A percentile compares a stretch with the other conserved stretches of the same genome.
These are phyloP conservation scores for Orientallactaga sibirica DNA, from an alignment of 2,797 vertebrate species.

Conservation along the genomic window DNA sequence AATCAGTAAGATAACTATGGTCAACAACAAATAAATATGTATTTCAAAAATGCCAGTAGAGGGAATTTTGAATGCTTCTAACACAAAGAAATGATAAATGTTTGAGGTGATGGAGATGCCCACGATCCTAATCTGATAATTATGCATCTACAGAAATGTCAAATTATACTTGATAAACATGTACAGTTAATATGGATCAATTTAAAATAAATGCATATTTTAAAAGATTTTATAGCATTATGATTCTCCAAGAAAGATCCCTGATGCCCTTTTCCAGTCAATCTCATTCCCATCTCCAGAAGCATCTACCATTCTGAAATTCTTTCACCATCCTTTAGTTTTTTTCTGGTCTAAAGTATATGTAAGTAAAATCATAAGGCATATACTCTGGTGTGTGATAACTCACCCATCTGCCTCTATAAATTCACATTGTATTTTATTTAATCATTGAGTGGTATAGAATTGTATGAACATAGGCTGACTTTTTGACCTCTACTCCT, in stretches of 20 bases:
- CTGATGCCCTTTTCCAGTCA: background rate
- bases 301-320: background rate
- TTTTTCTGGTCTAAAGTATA: background rate
- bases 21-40: background rate
- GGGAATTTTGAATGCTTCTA: background rate
- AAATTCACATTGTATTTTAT: background rate
- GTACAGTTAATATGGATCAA: background rate
- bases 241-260: background rate
- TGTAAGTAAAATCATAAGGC: background rate
- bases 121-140: background rate
- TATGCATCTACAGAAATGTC: background rate
- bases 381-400: background rate
- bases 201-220: background rate
- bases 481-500: background rate
- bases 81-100: background rate
- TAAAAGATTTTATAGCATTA: background rate
- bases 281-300: background rate
- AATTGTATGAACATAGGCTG: background rate
- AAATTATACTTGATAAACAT: background rate
- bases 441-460: background rate
- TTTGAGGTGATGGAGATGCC: background rate
- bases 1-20: background rate
- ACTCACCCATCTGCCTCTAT: constrained; percentile 1
- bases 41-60: background rate
- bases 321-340: background rate